Evolutionary conservation across 1,140 invertebrate genomes (phyloP).

Genomic region (Drosophila miranda): DNA sequence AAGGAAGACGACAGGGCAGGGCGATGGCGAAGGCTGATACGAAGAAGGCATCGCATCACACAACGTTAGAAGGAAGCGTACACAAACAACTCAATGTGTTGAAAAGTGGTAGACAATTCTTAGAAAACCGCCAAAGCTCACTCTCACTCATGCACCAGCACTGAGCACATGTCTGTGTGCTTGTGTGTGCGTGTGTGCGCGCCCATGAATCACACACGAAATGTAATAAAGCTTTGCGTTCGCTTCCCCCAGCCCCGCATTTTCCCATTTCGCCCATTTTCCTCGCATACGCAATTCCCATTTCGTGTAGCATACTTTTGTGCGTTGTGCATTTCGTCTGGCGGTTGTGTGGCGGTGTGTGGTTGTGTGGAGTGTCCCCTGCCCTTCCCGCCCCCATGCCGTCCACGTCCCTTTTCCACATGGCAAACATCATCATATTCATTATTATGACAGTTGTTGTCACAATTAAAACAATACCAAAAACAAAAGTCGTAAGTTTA

Average conservation of each 20-base stretch:
- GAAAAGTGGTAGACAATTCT: constrained; percentile 71
- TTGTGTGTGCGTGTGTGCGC: not conserved
- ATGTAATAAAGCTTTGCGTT: constrained; percentile 75
- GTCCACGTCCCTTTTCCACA: constrained; percentile 6
- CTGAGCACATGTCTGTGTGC: constrained; percentile 11
- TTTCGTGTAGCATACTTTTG: constrained; percentile 38
- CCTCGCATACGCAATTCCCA: constrained; percentile 30
- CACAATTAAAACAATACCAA: constrained; percentile 81
- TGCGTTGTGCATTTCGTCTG: constrained; percentile 39
- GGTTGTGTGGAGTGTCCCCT: no score
- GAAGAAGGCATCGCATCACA: not conserved
- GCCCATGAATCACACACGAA: constrained; percentile 56
- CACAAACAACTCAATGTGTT: constrained; percentile 63
- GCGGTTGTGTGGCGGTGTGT: constrained; percentile 18
- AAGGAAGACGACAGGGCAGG: not conserved
- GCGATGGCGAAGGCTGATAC: not conserved
- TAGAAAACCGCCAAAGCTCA: constrained; percentile 69
- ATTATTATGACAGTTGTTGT: constrained; percentile 81
- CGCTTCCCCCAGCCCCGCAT: not conserved
- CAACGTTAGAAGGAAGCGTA: constrained; percentile 1
- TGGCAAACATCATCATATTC: constrained; percentile 79
- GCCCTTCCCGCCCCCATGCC: no score
- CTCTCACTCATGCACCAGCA: constrained; percentile 7
- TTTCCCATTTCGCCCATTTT: not conserved
- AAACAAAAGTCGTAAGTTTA: constrained; percentile 81